These are phyloP conservation scores for Nezara viridula DNA, from an alignment of 2,888 invertebrate genomes.

Conservation along the genomic window DNA sequence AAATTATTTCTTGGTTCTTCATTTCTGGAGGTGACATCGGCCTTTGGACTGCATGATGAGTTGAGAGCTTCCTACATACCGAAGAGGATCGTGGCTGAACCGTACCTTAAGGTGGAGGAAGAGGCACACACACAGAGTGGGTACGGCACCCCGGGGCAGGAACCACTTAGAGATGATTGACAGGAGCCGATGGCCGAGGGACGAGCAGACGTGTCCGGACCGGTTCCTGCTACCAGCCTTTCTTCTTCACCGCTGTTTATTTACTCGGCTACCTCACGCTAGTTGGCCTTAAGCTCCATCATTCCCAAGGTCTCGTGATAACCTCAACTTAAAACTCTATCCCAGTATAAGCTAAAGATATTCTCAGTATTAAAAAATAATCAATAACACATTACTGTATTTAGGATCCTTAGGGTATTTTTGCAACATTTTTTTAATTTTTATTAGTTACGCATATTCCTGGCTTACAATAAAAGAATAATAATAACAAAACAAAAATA, in stretches of 20 bases:
- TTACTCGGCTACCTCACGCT: conserved; percentile 31
- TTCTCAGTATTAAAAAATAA: background rate
- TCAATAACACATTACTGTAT: background rate
- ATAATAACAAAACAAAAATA: too few species aligned
- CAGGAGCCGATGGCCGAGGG: background rate
- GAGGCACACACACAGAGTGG: background rate
- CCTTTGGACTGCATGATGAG: too few species aligned
- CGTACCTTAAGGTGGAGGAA: too few species aligned
- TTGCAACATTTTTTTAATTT: too few species aligned
- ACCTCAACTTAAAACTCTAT: background rate
- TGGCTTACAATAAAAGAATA: too few species aligned
- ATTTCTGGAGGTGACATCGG: too few species aligned
- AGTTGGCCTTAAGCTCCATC: conserved; percentile 13
- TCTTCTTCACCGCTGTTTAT: conserved; percentile 46
- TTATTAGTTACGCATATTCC: too few species aligned
- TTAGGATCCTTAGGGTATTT: too few species aligned
- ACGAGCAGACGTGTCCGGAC: background rate
- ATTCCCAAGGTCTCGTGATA: background rate
- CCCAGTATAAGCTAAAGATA: background rate
- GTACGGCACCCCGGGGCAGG: background rate
- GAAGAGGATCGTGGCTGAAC: too few species aligned
- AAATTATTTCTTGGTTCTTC: too few species aligned
- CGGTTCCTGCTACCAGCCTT: conserved; percentile 24
- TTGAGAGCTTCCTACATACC: too few species aligned
- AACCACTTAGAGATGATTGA: conserved; percentile 37